Conservation (phyloP, 2,113 vertebrate genomes). For the Acanthochromis polyacanthus region DNA sequence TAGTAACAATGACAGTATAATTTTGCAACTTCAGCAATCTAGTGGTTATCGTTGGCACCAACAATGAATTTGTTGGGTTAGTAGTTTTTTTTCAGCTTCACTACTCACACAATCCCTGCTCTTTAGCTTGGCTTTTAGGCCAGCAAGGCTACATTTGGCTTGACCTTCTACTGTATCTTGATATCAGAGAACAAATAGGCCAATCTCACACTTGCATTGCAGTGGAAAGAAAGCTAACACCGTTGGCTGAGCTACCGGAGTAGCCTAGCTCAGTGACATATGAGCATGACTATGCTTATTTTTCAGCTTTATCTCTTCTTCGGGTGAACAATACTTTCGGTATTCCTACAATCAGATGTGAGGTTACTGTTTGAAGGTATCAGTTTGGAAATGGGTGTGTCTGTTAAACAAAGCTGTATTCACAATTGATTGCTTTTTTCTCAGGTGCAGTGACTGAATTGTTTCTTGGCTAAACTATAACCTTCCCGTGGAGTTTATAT, state of each 20-base stretch:
- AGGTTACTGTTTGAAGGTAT: neutral
- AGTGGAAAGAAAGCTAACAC: conserved; percentile 60
- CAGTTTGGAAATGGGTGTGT: neutral
- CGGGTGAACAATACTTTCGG: neutral
- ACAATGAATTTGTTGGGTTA: neutral
- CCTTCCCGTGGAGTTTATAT: conserved; percentile 10
- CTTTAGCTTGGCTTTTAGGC: neutral
- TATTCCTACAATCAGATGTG: neutral
- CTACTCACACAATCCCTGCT: neutral
- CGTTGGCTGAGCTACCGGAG: conserved; percentile 15
- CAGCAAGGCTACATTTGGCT: neutral
- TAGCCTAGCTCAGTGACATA: conserved; percentile 62
- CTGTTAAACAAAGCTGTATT: neutral
- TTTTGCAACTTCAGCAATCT: too few relatives aligned
- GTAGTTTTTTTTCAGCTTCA: neutral
- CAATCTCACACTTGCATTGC: conserved; percentile 39
- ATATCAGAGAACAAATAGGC: conserved; percentile 55
- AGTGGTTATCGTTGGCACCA: neutral
- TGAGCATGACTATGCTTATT: conserved; percentile 47
- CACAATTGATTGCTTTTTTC: conserved; percentile 14
- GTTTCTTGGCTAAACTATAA: conserved; percentile 27
- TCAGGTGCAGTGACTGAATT: conserved; percentile 11
- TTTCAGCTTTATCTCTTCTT: conserved; percentile 41
- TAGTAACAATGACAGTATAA: too few relatives aligned
- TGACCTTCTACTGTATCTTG: conserved; percentile 49